Conservation (phyloP, 2,888 invertebrate genomes). For the Chouioia cunea region DNA sequence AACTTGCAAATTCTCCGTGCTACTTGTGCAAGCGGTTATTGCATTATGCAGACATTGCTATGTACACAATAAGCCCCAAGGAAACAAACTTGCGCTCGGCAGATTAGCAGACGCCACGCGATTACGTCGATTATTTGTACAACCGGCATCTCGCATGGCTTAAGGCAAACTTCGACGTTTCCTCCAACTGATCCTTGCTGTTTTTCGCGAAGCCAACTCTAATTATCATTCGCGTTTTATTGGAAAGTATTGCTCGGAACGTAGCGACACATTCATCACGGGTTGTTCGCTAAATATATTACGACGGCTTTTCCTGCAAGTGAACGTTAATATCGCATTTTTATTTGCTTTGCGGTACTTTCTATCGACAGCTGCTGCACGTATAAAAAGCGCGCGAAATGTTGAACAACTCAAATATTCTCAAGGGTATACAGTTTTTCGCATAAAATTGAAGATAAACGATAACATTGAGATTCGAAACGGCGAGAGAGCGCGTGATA, state of each 20-base stretch:
- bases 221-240: constrained; percentile 7
- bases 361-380: no score
- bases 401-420: background rate
- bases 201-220: background rate
- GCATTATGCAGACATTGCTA: background rate
- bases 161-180: background rate
- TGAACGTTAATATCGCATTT: no score
- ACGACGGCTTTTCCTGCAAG: no score
- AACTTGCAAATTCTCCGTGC: background rate
- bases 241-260: background rate
- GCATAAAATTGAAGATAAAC: constrained; percentile 23
- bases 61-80: background rate
- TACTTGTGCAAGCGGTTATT: background rate
- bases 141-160: background rate
- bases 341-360: no score
- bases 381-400: no score
- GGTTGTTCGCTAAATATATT: no score
- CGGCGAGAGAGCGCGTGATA: background rate
- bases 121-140: constrained; percentile 9
- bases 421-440: background rate
- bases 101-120: background rate
- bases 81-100: constrained; percentile 21
- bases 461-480: constrained; percentile 15
- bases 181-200: background rate
- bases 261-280: no score